Percentiles rank a stretch among this genome's conserved stretches.
Evolutionary conservation across 1,140 invertebrate species (phyloP).

Genomic region (Hyles euphorbiae): DNA sequence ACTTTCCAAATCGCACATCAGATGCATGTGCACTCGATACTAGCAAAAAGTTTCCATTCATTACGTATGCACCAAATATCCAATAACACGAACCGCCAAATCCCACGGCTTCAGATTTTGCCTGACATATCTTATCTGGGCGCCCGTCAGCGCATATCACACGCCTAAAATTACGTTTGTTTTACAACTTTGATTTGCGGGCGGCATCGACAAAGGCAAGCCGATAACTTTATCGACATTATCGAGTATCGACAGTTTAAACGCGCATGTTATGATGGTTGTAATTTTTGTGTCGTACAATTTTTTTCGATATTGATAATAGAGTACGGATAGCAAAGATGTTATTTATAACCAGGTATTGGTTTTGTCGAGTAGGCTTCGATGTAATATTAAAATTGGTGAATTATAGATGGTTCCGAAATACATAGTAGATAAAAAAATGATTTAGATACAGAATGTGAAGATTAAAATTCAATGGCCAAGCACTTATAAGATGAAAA

Average conservation of each 20-base stretch:
- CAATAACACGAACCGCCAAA: constrained; percentile 57
- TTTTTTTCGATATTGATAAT: constrained; percentile 52
- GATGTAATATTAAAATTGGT: constrained; percentile 9
- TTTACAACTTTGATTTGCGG: constrained; percentile 71
- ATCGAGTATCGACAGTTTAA: constrained; percentile 51
- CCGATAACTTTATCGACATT: constrained; percentile 30
- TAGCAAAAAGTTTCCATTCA: no score
- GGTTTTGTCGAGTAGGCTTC: background rate
- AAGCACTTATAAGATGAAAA: no score
- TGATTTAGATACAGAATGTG: no score
- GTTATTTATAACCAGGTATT: constrained; percentile 9
- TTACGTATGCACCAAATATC: constrained; percentile 19
- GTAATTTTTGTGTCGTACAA: constrained; percentile 72
- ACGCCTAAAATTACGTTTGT: constrained; percentile 66
- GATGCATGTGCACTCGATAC: no score
- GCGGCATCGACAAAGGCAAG: constrained; percentile 56
- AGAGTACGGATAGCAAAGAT: constrained; percentile 40
- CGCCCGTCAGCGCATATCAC: constrained; percentile 50
- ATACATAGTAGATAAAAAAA: background rate
- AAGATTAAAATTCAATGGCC: no score
- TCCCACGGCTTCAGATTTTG: constrained; percentile 70
- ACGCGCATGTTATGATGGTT: constrained; percentile 61
- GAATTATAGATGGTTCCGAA: background rate
- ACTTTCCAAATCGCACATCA: no score
- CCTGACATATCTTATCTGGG: constrained; percentile 57